These are phyloP conservation scores for Burhinus oedicnemus DNA, from an alignment of 2,113 vertebrate genomes.

Conservation along the genomic window DNA sequence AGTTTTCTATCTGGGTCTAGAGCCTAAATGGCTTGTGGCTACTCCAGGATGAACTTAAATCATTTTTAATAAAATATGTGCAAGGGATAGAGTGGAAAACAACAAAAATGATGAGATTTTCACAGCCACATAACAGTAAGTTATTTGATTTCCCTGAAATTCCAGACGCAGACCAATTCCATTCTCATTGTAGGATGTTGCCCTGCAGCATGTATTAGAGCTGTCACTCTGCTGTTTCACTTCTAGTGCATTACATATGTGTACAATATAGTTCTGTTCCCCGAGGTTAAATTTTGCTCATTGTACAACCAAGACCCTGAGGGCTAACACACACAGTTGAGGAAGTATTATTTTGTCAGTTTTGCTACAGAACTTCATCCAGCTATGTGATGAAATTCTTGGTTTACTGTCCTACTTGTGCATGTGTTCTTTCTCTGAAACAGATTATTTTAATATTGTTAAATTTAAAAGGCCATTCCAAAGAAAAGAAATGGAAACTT, in stretches of 20 bases:
- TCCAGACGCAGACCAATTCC: conserved; percentile 53
- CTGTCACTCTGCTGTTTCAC: conserved; percentile 25
- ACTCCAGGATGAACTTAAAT: conserved; percentile 24
- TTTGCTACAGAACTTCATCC: neutral
- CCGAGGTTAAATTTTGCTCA: conserved; percentile 42
- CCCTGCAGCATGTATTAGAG: conserved; percentile 63
- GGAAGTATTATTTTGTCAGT: conserved; percentile 55
- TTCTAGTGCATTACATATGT: conserved; percentile 50
- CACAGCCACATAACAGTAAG: neutral
- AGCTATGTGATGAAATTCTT: conserved; percentile 15
- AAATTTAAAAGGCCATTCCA: neutral
- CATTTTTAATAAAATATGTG: conserved; percentile 53
- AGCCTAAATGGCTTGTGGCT: neutral
- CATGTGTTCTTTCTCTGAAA: neutral
- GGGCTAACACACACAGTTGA: conserved; percentile 7
- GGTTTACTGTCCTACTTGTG: neutral
- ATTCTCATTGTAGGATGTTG: conserved; percentile 40
- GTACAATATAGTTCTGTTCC: conserved; percentile 43
- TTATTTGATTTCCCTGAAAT: conserved; percentile 74
- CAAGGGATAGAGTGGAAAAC: conserved; percentile 24
- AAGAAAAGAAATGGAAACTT: neutral
- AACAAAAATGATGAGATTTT: conserved; percentile 67
- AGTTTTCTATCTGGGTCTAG: neutral
- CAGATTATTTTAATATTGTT: conserved; percentile 5
- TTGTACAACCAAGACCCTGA: conserved; percentile 32